Evolutionary conservation across 2,888 invertebrate species (phyloP).

Genomic region (Eilema griseolum): DNA sequence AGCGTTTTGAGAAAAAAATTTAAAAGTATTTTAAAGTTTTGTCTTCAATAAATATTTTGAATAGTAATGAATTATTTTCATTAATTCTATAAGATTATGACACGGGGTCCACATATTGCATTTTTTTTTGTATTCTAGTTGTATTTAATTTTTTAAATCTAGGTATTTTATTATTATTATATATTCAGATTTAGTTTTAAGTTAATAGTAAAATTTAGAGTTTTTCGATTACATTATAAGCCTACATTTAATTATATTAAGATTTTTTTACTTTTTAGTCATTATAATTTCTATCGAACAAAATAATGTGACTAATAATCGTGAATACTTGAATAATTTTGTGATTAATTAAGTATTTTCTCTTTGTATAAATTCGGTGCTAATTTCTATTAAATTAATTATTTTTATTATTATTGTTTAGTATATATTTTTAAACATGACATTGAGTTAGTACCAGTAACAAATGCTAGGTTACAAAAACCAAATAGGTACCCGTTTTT

Average conservation of each 20-base stretch:
- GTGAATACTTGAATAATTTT: constrained; percentile 24
- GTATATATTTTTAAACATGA: constrained; percentile 51
- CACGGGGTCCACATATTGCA: constrained; percentile 12
- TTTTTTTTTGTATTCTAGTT: constrained; percentile 11
- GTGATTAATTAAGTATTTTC: constrained; percentile 30
- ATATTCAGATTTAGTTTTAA: background rate
- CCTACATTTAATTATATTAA: background rate
- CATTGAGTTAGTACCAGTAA: constrained; percentile 23
- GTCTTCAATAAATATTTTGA: background rate
- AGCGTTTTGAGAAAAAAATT: background rate
- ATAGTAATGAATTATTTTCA: background rate
- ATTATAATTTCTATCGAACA: constrained; percentile 45
- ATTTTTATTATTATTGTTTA: constrained; percentile 40
- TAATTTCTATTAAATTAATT: constrained; percentile 45
- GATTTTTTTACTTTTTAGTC: constrained; percentile 26
- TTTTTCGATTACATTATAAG: background rate
- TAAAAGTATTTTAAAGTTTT: too few species aligned
- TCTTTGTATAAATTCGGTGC: constrained; percentile 62
- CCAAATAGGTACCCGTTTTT: background rate
- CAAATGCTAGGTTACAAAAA: background rate
- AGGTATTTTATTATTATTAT: background rate
- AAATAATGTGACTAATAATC: constrained; percentile 40
- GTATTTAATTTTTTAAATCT: background rate
- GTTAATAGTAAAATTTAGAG: background rate
- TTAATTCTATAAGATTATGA: background rate